A percentile compares a stretch with the other conserved stretches of the same genome.
phyloP scores from a whole-genome alignment of 1,140 invertebrate genomes.

The Solen grandis region DNA sequence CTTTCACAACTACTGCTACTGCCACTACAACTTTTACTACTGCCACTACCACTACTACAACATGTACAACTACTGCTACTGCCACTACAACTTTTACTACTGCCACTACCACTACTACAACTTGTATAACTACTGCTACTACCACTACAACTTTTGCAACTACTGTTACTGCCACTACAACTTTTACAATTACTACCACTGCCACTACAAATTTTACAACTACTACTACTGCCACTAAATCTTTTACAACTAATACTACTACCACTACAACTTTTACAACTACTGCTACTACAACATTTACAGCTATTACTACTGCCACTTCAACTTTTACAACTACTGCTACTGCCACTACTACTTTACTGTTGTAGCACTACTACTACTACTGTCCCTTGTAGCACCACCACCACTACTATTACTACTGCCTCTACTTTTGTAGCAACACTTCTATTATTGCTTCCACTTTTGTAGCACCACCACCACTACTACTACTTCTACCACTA shows the following conservation, averaged over 20 bases:
- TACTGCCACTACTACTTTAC: slow-evolving; percentile 18
- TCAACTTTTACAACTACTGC: slow-evolving; percentile 15
- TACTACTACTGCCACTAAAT: slow-evolving; percentile 18
- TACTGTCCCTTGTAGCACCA: background rate
- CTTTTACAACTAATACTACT: slow-evolving; percentile 23
- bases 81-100: slow-evolving; percentile 6
- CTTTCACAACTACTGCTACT: slow-evolving; percentile 24
- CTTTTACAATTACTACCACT: slow-evolving; percentile 16
- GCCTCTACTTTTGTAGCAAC: background rate
- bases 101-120: slow-evolving; percentile 16
- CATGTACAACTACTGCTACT: slow-evolving; percentile 19
- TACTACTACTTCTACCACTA: background rate
- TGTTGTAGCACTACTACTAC: slow-evolving; percentile 1
- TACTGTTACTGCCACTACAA: slow-evolving; percentile 18
- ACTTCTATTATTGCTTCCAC: background rate
- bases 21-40: slow-evolving; percentile 15
- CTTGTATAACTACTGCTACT: slow-evolving; percentile 5
- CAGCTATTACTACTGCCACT: slow-evolving; percentile 12
- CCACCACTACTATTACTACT: background rate
- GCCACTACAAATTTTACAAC: slow-evolving; percentile 15
- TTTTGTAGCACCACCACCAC: background rate
- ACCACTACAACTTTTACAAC: slow-evolving; percentile 4
- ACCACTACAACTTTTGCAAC: slow-evolving; percentile 15
- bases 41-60: slow-evolving; percentile 19
- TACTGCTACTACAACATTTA: background rate